Conservation (phyloP, 2,797 vertebrate genomes). For the Poeciliopsis turneri region DNA sequence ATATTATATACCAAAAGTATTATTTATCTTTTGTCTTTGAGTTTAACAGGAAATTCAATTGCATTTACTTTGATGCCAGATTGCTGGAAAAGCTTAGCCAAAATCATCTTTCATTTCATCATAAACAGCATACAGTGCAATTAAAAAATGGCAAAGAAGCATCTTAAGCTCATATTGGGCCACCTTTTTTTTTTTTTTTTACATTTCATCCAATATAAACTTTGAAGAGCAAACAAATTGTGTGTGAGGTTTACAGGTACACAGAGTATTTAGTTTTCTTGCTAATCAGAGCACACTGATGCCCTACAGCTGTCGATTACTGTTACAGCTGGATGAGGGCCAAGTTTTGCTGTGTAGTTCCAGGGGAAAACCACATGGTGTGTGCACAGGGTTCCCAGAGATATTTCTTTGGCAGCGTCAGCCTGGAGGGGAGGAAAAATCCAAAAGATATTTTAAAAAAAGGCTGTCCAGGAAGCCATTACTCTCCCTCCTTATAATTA, state of each 20-base stretch:
- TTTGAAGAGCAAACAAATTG: neutral
- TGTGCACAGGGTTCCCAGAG: conserved; percentile 54
- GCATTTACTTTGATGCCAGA: neutral
- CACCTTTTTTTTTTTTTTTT: neutral
- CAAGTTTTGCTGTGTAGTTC: conserved; percentile 47
- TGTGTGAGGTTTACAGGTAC: conserved; percentile 13
- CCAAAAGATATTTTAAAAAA: neutral
- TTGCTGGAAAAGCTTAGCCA: neutral
- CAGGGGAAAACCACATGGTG: conserved; percentile 44
- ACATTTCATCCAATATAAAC: conserved; percentile 3
- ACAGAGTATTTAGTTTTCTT: conserved; percentile 26
- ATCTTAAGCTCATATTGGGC: neutral
- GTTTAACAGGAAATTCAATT: neutral
- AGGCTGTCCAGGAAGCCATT: neutral
- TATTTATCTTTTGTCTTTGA: neutral
- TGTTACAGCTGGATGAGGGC: conserved; percentile 61
- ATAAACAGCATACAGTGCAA: neutral
- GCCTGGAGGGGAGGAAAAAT: conserved; percentile 17
- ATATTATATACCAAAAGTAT: neutral
- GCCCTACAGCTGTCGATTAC: conserved; percentile 70
- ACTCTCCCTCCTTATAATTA: neutral
- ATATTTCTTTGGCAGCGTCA: conserved; percentile 37
- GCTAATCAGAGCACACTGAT: conserved; percentile 49
- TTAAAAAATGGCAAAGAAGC: neutral
- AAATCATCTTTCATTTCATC: neutral